phyloP scores from a whole-genome alignment of 37 sponge, comb jelly and placozoan genomes.

The Lycopodina hypogea region DNA sequence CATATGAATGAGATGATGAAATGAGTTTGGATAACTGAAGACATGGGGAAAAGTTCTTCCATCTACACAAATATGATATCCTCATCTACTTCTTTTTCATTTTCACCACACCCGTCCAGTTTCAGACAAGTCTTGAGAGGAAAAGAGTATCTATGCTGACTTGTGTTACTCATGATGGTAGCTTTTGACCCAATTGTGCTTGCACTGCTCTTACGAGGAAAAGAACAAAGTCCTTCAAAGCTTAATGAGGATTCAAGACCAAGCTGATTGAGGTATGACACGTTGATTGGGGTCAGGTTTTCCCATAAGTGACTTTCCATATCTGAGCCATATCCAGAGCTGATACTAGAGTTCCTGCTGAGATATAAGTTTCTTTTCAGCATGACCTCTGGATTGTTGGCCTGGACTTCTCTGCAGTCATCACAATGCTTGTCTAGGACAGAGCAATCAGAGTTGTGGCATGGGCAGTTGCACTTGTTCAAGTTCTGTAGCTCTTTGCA shows the following conservation, averaged over 20 bases:
- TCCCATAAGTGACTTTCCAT: constrained; percentile 22
- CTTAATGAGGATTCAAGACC: no score
- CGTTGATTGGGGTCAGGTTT: not conserved
- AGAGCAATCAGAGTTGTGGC: not conserved
- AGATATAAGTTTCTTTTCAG: not conserved
- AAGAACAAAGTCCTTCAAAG: not conserved
- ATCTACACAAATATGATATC: constrained; percentile 21
- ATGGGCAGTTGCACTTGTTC: constrained; percentile 22
- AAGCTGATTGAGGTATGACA: not conserved
- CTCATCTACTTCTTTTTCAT: not conserved
- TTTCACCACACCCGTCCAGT: not conserved
- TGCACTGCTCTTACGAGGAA: constrained; percentile 21
- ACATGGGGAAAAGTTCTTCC: no score
- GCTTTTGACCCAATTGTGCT: not conserved
- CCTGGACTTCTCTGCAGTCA: constrained; percentile 19
- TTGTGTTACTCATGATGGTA: not conserved
- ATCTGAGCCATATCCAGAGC: constrained; percentile 46
- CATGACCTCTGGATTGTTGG: constrained; percentile 1
- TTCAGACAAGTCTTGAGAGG: not conserved
- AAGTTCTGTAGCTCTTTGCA: not conserved
- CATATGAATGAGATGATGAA: no score
- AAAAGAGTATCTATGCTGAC: constrained; percentile 16
- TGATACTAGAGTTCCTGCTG: constrained; percentile 16
- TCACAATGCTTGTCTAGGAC: constrained; percentile 15
- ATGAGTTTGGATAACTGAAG: no score